Base-by-base conservation (phyloP, 2,888 invertebrate species). In the Leucophenga maculata region DNA sequence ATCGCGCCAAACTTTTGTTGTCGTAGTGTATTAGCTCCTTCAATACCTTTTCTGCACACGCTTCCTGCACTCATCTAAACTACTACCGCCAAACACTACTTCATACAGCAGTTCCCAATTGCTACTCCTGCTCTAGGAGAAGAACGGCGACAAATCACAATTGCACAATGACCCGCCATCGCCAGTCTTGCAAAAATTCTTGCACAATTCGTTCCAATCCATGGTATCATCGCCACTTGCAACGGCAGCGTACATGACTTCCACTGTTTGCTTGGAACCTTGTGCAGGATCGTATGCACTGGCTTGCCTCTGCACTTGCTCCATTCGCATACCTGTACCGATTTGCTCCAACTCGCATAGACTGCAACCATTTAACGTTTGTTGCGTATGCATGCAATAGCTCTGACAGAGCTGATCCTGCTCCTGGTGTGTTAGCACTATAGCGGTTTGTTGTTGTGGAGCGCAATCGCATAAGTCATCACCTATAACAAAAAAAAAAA, bases 131-230 rank as follows among this genome's bases (percentile, higher is more conserved):
- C 8, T 3, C 11, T 18, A 50, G 50, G 66, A 83, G 77, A 82
- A 77, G 77, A 92, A 91, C 1, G 94, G 93, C 60, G 92, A 89
- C 68, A 93, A 89, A 88, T 94, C 93, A 87, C 94, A 94, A 87
- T 93, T 92, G 89, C 94, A 94, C 73, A 93, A 93, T 31, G 92
- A 91, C n/a, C 94, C 94, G 69, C 94, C 94, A 75, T 93, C 92
- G 1, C 93, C 93, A 79, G 91, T 91, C 48, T 90, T 88, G 86
- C 94, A 94, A 79, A 93, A 91, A 6, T 90, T 86, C 78, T 90
- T 89, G 87, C 94, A 94, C 91, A 93, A 91, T 68, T 90, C 89
- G 18, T 90, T 87, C 93, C 93, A 93, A 67, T 93, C 90, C 65
- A 88, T 65, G 89, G 88, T 67, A 52, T 22, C 54, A 11, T 60